Conservation (phyloP, 2,888 invertebrate species). For the Epistrophe grossulariae region DNA sequence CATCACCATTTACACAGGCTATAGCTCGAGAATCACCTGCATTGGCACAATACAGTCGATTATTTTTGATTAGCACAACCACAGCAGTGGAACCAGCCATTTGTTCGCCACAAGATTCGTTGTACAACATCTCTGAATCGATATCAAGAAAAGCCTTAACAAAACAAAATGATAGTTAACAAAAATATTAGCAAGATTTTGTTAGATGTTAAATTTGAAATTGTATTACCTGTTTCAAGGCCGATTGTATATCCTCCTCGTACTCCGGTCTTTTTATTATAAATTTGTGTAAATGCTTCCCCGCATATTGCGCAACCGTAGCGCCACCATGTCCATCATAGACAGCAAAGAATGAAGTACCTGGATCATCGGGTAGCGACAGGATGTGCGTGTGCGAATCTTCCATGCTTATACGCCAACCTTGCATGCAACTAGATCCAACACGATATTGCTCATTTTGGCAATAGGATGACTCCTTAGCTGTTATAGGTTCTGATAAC, state of each 20-base stretch:
- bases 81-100: slow-evolving; percentile 98
- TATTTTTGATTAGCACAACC: slow-evolving; percentile 92
- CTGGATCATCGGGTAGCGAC: slow-evolving; percentile 95
- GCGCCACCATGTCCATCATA: slow-evolving; percentile 91
- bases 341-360: slow-evolving; percentile 97
- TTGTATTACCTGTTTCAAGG: slow-evolving; percentile 89
- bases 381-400: slow-evolving; percentile 99
- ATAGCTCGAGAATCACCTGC: slow-evolving; percentile 98
- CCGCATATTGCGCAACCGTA: slow-evolving; percentile 96
- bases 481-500: slow-evolving; percentile 97
- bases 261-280: slow-evolving; percentile 93
- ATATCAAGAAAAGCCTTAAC: slow-evolving; percentile 93
- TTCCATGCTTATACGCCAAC: slow-evolving; percentile 99
- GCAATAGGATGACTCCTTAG: slow-evolving; percentile 92
- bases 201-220: slow-evolving; percentile 12
- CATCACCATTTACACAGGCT: slow-evolving; percentile 92
- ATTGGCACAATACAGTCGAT: slow-evolving; percentile 96
- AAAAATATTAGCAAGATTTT: not conserved
- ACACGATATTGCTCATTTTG: slow-evolving; percentile 89
- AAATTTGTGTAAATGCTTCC: slow-evolving; percentile 96
- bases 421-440: slow-evolving; percentile 99
- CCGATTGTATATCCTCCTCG: slow-evolving; percentile 91
- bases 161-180: slow-evolving; percentile 17
- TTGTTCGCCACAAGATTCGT: slow-evolving; percentile 94
- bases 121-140: slow-evolving; percentile 96